Percentiles rank a stretch among this genome's conserved stretches.
Conservation (phyloP, 2,113 vertebrate species). For the Hipposideros armiger region DNA sequence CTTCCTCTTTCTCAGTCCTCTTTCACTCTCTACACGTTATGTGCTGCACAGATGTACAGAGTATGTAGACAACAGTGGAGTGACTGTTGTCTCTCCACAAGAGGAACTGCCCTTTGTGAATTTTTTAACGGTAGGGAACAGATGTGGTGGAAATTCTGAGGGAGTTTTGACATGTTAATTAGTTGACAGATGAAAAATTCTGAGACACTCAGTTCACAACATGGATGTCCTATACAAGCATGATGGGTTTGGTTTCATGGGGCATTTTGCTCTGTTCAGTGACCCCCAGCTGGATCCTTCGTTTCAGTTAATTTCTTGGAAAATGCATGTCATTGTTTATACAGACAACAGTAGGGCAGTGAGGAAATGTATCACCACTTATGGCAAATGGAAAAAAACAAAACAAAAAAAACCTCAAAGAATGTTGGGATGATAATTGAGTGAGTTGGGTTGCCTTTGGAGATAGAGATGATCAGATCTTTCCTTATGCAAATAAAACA, state of each 20-base stretch:
- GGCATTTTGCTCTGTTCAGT: background rate
- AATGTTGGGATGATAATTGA: background rate
- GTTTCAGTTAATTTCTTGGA: background rate
- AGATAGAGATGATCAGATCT: background rate
- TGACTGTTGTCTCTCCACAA: too few relatives aligned
- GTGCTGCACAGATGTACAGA: background rate
- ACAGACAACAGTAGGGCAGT: background rate
- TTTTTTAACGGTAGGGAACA: background rate
- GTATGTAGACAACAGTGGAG: too few relatives aligned
- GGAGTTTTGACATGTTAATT: background rate
- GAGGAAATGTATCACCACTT: background rate
- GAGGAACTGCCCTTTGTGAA: background rate
- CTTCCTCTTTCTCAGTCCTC: background rate
- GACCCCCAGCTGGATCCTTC: background rate
- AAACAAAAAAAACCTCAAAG: background rate
- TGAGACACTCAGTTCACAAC: background rate
- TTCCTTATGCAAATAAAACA: background rate
- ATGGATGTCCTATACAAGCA: accelerated
- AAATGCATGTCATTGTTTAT: background rate
- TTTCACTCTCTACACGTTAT: background rate
- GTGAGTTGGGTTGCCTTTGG: background rate
- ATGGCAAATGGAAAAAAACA: background rate
- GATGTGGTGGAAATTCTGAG: background rate
- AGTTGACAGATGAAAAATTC: background rate
- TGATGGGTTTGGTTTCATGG: background rate